Percentiles rank a stretch among this genome's conserved stretches.
Evolutionary conservation across 35 echinoderm and acorn worm species (phyloP).

Genomic region (Diadema setosum): DNA sequence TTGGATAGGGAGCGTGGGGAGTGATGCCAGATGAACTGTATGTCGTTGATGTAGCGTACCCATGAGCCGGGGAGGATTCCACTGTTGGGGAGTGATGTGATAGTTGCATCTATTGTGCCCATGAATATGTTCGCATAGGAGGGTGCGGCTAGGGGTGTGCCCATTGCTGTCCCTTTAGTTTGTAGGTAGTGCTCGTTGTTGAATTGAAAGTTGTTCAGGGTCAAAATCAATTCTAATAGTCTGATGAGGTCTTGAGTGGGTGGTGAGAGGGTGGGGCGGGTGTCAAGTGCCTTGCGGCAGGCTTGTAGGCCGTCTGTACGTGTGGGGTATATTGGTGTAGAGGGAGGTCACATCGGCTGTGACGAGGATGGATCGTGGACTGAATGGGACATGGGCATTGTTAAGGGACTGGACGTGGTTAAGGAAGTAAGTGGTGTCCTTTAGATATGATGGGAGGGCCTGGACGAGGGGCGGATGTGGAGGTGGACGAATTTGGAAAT

Average conservation of each 20-base stretch:
- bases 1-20: background rate
- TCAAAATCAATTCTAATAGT: slow-evolving; percentile 1
- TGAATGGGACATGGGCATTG: background rate
- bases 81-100: background rate
- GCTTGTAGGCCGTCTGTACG: slow-evolving; percentile 25
- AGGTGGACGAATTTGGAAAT: background rate
- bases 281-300: background rate
- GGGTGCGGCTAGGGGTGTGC: background rate
- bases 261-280: background rate
- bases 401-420: background rate
- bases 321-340: slow-evolving; percentile 19
- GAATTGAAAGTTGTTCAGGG: slow-evolving; percentile 15
- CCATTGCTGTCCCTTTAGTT: background rate
- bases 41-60: slow-evolving; percentile 22
- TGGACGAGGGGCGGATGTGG: slow-evolving; percentile 17
- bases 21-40: background rate
- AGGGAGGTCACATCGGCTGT: slow-evolving; percentile 19
- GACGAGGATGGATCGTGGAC: background rate
- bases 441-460: background rate
- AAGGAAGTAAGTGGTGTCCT: slow-evolving; percentile 9
- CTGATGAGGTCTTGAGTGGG: slow-evolving; percentile 17
- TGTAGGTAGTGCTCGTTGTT: background rate
- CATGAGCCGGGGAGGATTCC: background rate
- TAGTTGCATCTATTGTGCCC: background rate
- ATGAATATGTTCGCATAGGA: slow-evolving; percentile 3